These are phyloP conservation scores for Thunnus thynnus DNA, from an alignment of 2,113 vertebrate species.

Conservation along the genomic window DNA sequence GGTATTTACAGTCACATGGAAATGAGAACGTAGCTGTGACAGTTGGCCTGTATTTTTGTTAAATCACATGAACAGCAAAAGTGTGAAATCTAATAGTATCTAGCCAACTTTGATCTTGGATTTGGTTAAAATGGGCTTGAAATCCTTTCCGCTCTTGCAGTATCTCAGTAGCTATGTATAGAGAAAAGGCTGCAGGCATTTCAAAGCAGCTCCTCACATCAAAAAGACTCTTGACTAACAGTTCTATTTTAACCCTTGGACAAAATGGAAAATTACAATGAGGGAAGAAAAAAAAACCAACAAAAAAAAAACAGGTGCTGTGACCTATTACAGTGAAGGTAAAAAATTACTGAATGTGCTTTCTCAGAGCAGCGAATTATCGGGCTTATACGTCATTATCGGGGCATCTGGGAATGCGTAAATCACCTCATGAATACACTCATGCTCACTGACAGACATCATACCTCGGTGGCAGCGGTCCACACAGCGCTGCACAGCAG, in stretches of 20 bases:
- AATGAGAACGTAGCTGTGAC: constrained; percentile 14
- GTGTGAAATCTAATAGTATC: constrained; percentile 61
- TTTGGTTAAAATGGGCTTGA: constrained; percentile 62
- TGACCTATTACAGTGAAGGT: constrained; percentile 14
- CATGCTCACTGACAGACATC: constrained; percentile 31
- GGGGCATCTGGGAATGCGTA: background rate
- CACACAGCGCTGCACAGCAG: constrained; percentile 97
- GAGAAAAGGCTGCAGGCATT: constrained; percentile 60
- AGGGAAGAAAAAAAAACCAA: too few relatives aligned
- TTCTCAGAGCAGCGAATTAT: background rate
- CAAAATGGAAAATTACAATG: constrained; percentile 38
- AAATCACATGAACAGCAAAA: constrained; percentile 52
- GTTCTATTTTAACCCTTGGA: constrained; percentile 42
- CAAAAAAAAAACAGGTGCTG: constrained; percentile 7
- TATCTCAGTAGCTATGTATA: constrained; percentile 47
- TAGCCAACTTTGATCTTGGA: constrained; percentile 66
- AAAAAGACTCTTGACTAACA: constrained; percentile 45
- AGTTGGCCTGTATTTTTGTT: constrained; percentile 22
- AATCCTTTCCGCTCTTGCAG: constrained; percentile 50
- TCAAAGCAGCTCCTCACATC: constrained; percentile 62
- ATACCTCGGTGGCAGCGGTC: constrained; percentile 96
- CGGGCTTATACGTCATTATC: background rate
- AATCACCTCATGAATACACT: constrained; percentile 11
- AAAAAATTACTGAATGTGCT: background rate
- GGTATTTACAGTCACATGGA: constrained; percentile 45